Base-by-base conservation (phyloP, 2,113 vertebrate species). In the Otocyon megalotis region DNA sequence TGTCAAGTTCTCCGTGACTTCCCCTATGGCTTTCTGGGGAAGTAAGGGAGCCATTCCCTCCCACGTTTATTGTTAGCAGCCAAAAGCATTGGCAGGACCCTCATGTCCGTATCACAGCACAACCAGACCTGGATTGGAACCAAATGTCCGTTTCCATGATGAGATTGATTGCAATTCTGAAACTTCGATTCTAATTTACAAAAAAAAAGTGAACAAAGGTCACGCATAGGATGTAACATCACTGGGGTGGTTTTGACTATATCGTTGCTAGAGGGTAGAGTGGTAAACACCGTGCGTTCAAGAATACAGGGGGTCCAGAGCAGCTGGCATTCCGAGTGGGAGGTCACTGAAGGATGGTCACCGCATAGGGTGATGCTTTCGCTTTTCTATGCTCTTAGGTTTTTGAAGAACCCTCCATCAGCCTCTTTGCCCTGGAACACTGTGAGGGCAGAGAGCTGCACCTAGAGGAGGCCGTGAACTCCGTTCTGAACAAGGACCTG, bases 351-450 rank as follows among this genome's bases (percentile, higher is more conserved):
- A 28, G 5, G n/a, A 0, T 50, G 54, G 22, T 50, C 4, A 5
- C 28, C 20, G 20, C 24, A 5, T 86, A 82, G 69, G 5, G 58
- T 0, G 4, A 56, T 2, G 8, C n/a, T 63, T 58, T 91, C 2
- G 74, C 6, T 24, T 30, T 16, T 0, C 50, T 12, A 0, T 67
- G 28, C 54, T 13, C 1, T 19, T 93, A 99, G 99, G 99, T 98
- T 94, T 99, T 99, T 98, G 98, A 99, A 60, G 99, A 99, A 62
- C 99, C 99, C 6, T 99, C 98, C 37, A 96, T 99, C 93, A 99
- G 99, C 84, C 98, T 99, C 24, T 99, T 99, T 32, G 98, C 99
- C 48, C 98, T 99, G 98, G 99, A 99, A 91, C 98, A 99, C 24
- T 99, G 99, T 96, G 98, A 99, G 85, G 99, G 99, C 88, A 99